Evolutionary conservation across 2,113 vertebrate genomes (phyloP).

Genomic region (Cyprinodon variegatus): DNA sequence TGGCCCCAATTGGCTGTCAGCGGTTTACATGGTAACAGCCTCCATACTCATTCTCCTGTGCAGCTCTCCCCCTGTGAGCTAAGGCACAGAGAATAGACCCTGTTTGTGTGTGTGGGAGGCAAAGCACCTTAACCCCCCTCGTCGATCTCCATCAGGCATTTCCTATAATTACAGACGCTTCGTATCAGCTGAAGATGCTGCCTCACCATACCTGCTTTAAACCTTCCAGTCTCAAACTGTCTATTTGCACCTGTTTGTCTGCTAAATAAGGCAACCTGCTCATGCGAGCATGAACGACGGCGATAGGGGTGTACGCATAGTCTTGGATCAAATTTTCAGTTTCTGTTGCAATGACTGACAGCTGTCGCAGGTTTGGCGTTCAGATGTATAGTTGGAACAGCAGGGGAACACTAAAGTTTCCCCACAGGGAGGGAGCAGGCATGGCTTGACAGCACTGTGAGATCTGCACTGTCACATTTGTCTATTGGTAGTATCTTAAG

Average conservation of each 20-base stretch:
- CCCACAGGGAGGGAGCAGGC: not conserved
- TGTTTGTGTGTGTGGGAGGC: constrained; percentile 3
- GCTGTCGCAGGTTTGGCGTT: constrained; percentile 35
- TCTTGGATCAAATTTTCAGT: constrained; percentile 40
- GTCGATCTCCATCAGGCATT: not conserved
- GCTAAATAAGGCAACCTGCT: not conserved
- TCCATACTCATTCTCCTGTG: constrained; percentile 13
- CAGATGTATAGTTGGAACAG: constrained; percentile 4
- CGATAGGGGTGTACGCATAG: not conserved
- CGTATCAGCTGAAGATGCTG: constrained; percentile 19
- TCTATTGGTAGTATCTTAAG: not conserved
- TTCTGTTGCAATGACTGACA: constrained; percentile 49
- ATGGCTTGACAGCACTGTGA: constrained; percentile 17
- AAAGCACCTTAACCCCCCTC: constrained; percentile 18
- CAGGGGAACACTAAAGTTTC: not conserved
- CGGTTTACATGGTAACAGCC: constrained; percentile 64
- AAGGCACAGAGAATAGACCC: constrained; percentile 28
- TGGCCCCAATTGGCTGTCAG: constrained; percentile 47
- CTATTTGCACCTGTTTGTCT: not conserved
- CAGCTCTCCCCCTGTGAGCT: constrained; percentile 11
- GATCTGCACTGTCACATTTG: constrained; percentile 29
- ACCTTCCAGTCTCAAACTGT: not conserved
- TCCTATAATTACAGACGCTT: constrained; percentile 38
- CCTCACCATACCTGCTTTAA: not conserved
- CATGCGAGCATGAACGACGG: not conserved